A percentile compares a stretch with the other conserved stretches of the same genome.
These are phyloP conservation scores for Teinopalpus imperialis DNA, from an alignment of 2,888 invertebrate genomes.

Conservation along the genomic window DNA sequence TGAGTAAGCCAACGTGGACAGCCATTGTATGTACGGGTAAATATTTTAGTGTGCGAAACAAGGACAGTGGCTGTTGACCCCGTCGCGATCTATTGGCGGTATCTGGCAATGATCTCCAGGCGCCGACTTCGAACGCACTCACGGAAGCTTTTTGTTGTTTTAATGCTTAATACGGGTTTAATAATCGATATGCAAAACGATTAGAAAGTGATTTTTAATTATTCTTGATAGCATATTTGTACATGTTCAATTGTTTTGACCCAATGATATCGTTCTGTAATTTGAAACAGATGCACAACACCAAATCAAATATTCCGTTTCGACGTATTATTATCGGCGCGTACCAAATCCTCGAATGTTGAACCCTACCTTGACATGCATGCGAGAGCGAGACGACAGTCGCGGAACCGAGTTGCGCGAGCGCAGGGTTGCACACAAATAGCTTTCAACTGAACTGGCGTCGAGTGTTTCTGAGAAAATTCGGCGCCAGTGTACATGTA, in stretches of 20 bases:
- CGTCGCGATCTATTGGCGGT: constrained; percentile 73
- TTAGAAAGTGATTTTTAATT: constrained; percentile 48
- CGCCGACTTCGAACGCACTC: constrained; percentile 47
- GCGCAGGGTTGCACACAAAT: constrained; percentile 76
- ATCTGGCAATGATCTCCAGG: constrained; percentile 78
- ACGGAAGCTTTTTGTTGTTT: constrained; percentile 72
- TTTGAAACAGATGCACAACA: constrained; percentile 55
- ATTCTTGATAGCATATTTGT: background rate
- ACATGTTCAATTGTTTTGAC: constrained; percentile 41
- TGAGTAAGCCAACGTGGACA: constrained; percentile 40
- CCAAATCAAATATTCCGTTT: constrained; percentile 52
- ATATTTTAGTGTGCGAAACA: constrained; percentile 75
- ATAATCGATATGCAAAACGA: constrained; percentile 49
- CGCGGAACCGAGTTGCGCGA: constrained; percentile 65
- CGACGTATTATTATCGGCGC: constrained; percentile 59
- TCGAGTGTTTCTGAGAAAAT: constrained; percentile 69
- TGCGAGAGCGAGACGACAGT: constrained; percentile 67
- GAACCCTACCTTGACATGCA: constrained; percentile 81
- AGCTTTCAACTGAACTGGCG: constrained; percentile 61
- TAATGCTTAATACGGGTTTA: constrained; percentile 44
- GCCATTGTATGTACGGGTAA: constrained; percentile 47
- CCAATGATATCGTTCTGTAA: constrained; percentile 63
- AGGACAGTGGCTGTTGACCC: constrained; percentile 80
- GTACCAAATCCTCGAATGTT: constrained; percentile 76
- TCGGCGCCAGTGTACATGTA: constrained; percentile 38